A percentile compares a stretch with the other conserved stretches of the same genome.
Evolutionary conservation across 2,113 vertebrate species (phyloP).

Genomic region (Anolis sagrei): DNA sequence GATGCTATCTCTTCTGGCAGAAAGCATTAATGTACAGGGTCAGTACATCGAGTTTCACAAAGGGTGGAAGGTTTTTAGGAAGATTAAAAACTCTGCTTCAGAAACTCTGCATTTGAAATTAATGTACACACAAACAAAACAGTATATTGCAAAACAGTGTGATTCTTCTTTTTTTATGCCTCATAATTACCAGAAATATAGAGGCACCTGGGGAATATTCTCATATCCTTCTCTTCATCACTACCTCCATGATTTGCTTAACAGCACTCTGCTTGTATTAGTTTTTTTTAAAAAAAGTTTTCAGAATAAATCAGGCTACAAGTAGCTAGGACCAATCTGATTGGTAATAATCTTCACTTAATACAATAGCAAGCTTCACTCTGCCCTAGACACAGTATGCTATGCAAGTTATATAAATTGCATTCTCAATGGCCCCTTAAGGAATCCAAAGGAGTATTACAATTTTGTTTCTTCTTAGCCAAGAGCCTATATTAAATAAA

Average conservation of each 20-base stretch:
- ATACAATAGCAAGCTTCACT: neutral
- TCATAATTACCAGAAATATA: neutral
- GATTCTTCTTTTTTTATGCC: neutral
- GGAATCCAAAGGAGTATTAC: slow-evolving; percentile 3
- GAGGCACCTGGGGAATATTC: neutral
- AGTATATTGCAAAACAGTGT: neutral
- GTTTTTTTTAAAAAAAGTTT: neutral
- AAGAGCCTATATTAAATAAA: slow-evolving; percentile 34
- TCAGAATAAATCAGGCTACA: slow-evolving; percentile 3
- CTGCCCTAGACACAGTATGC: neutral
- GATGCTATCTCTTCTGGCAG: too few species aligned
- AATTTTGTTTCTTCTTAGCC: slow-evolving; percentile 36
- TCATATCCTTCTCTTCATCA: neutral
- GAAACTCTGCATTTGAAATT: neutral
- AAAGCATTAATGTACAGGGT: neutral
- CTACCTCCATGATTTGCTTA: neutral
- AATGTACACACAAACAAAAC: neutral
- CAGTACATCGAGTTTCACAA: neutral
- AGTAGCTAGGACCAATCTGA: neutral
- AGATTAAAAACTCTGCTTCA: neutral
- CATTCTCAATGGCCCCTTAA: slow-evolving; percentile 1
- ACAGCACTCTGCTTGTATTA: neutral
- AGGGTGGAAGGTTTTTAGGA: neutral
- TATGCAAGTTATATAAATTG: slow-evolving; percentile 1
- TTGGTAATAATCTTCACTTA: slow-evolving; percentile 2